Conservation (phyloP, 2,797 vertebrate species). For the Danio albolineatus region DNA sequence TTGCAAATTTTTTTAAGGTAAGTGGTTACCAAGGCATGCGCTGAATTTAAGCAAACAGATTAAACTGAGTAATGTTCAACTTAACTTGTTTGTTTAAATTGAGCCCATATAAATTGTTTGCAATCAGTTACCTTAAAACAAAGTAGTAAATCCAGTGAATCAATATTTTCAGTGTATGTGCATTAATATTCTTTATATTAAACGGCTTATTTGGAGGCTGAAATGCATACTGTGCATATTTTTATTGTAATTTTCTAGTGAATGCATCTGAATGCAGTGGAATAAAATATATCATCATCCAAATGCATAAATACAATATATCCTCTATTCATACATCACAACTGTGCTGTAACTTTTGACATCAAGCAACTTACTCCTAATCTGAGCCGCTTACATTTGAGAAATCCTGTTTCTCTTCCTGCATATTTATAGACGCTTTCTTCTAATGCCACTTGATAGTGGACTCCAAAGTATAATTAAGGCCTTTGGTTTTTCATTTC, state of each 20-base stretch:
- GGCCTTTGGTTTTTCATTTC: neutral
- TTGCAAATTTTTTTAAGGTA: too few species aligned
- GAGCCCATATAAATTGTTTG: too few species aligned
- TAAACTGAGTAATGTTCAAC: too few species aligned
- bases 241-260: too few species aligned
- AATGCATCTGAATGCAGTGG: neutral
- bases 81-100: too few species aligned
- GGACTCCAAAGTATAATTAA: neutral
- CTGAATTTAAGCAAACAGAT: too few species aligned
- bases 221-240: too few species aligned
- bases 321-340: conserved; percentile 5
- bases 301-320: neutral
- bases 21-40: too few species aligned
- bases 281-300: neutral
- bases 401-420: neutral
- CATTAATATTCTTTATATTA: neutral
- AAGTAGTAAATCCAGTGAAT: too few species aligned
- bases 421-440: neutral
- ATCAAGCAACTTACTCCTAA: neutral
- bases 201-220: neutral
- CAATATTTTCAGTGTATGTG: too few species aligned
- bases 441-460: conserved; percentile 1
- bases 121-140: too few species aligned
- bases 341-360: too few species aligned
- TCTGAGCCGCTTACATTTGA: neutral